Evolutionary conservation across 2,797 vertebrate species (phyloP).

Genomic region (Kryptolebias ocellatus): DNA sequence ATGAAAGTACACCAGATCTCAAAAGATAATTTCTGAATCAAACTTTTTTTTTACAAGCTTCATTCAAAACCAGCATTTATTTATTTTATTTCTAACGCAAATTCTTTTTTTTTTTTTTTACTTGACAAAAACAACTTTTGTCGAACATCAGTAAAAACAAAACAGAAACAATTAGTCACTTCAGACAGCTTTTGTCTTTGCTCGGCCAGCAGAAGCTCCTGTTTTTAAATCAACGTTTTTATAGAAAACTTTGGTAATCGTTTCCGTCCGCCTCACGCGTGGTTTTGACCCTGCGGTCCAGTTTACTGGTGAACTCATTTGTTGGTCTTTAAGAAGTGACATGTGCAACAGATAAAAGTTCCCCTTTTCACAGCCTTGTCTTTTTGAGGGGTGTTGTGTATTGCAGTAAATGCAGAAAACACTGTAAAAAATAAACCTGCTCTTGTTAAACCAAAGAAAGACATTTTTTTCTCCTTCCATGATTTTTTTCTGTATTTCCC

Average conservation of each 20-base stretch:
- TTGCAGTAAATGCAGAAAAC: slow-evolving; percentile 19
- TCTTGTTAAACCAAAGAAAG: slow-evolving; percentile 2
- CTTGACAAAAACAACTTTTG: neutral
- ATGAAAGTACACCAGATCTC: slow-evolving; percentile 57
- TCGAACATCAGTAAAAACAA: neutral
- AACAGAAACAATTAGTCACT: neutral
- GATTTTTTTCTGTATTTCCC: neutral
- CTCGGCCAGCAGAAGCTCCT: slow-evolving; percentile 12
- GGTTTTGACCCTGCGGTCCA: too few species aligned
- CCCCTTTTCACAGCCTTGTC: slow-evolving; percentile 7
- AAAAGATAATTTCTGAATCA: slow-evolving; percentile 39
- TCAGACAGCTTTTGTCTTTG: slow-evolving; percentile 1
- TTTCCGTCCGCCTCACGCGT: neutral
- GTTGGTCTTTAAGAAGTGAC: neutral
- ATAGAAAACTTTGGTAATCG: neutral
- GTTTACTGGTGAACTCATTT: too few species aligned
- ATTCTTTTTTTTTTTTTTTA: neutral
- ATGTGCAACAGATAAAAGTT: slow-evolving; percentile 2
- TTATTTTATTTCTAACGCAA: neutral
- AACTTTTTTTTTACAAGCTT: slow-evolving; percentile 16
- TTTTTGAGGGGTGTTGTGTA: slow-evolving; percentile 11
- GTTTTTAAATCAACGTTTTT: slow-evolving; percentile 17
- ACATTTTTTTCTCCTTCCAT: neutral
- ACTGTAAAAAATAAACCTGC: slow-evolving; percentile 2
- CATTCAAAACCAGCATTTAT: slow-evolving; percentile 10